Evolutionary conservation across 2,797 vertebrate genomes (phyloP).

Genomic region (Balearica regulorum): DNA sequence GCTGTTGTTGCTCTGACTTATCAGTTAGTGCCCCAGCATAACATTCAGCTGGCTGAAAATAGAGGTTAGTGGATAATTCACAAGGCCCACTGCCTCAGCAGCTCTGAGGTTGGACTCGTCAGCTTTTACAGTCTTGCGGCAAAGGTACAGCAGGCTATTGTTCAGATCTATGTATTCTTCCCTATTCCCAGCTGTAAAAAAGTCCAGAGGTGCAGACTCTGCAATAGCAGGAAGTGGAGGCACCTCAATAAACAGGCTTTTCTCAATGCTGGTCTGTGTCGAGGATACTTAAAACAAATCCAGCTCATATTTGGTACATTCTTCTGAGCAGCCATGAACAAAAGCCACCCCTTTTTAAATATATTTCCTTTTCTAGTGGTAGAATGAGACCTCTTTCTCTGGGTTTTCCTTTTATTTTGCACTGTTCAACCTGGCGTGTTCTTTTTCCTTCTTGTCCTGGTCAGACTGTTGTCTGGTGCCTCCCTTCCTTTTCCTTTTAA

Average conservation of each 20-base stretch:
- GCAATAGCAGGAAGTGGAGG: background rate
- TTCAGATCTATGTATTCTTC: background rate
- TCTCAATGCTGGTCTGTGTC: background rate
- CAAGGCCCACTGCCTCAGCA: background rate
- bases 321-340: background rate
- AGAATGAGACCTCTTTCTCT: background rate
- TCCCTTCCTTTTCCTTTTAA: too few species aligned
- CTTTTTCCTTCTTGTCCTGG: too few species aligned
- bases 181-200: background rate
- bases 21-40: background rate
- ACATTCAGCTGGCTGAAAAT: background rate
- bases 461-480: too few species aligned
- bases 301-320: background rate
- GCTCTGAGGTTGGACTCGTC: background rate
- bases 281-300: background rate
- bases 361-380: background rate
- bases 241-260: background rate
- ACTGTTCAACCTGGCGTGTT: too few species aligned
- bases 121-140: background rate
- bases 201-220: background rate
- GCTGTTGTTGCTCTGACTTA: background rate
- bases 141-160: background rate
- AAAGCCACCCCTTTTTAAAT: background rate
- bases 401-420: too few species aligned
- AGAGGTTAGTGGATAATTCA: background rate